Evolutionary conservation across 2,113 vertebrate genomes (phyloP).

Genomic region (Ia io): DNA sequence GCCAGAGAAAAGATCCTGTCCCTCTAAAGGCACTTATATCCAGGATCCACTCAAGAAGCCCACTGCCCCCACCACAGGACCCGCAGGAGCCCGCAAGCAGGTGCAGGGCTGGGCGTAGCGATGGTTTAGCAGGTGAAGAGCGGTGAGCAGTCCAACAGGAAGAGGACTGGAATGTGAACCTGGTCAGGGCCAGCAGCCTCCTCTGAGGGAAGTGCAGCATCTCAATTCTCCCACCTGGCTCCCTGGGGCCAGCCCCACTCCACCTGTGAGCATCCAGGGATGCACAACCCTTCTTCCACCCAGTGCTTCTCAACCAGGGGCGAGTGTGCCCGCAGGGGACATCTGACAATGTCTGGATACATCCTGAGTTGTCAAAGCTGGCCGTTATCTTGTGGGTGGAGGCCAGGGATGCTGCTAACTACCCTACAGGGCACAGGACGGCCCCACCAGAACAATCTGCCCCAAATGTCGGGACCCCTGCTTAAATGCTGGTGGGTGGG

Average conservation of each 20-base stretch:
- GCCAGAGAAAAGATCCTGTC: background rate
- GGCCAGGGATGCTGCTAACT: background rate
- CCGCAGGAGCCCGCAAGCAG: no score
- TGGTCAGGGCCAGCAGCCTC: background rate
- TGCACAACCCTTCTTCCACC: background rate
- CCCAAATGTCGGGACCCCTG: no score
- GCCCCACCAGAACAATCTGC: fast-evolving
- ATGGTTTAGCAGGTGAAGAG: background rate
- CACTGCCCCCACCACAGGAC: background rate
- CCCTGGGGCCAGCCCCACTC: background rate
- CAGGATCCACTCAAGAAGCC: background rate
- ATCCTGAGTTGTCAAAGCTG: background rate
- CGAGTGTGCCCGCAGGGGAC: background rate
- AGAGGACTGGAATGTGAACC: fast-evolving
- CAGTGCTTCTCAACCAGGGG: background rate
- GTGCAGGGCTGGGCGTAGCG: fast-evolving
- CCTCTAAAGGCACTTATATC: background rate
- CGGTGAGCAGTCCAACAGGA: fast-evolving
- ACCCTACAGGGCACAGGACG: fast-evolving
- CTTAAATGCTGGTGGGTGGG: no score
- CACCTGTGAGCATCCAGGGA: background rate
- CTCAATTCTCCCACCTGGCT: fast-evolving
- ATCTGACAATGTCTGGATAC: no score
- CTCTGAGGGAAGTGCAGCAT: fast-evolving
- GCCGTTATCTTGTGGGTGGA: fast-evolving